These are phyloP conservation scores for Rhea pennata DNA, from an alignment of 2,113 vertebrate genomes.

Conservation along the genomic window DNA sequence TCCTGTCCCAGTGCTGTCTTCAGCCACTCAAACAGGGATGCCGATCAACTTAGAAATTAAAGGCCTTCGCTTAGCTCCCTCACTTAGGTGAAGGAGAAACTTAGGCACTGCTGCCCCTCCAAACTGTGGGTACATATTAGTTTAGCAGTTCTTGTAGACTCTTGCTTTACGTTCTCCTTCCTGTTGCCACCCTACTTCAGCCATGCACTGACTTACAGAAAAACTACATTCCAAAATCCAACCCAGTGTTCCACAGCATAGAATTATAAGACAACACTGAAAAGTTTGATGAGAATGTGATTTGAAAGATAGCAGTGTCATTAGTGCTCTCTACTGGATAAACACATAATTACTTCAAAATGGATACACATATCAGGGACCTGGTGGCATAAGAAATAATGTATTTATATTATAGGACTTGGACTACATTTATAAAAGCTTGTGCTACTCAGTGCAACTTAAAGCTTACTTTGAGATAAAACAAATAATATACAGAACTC, in stretches of 20 bases:
- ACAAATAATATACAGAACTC: neutral
- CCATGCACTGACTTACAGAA: neutral
- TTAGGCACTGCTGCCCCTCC: neutral
- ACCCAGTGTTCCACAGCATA: neutral
- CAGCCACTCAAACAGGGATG: neutral
- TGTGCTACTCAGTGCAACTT: neutral
- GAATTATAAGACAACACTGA: neutral
- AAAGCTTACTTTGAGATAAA: neutral
- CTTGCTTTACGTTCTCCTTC: neutral
- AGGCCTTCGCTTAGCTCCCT: neutral
- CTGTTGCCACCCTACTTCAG: neutral
- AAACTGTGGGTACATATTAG: rapidly evolving
- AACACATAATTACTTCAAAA: conserved; percentile 11
- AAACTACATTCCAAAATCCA: neutral
- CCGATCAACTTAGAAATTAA: neutral
- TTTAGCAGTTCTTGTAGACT: neutral
- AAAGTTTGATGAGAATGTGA: neutral
- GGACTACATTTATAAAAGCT: neutral
- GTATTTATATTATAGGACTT: neutral
- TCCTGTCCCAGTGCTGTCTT: neutral
- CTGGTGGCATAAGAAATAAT: neutral
- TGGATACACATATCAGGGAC: neutral
- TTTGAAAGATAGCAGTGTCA: neutral
- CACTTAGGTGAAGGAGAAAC: neutral
- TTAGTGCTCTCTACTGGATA: conserved; percentile 55